A percentile compares a stretch with the other conserved stretches of the same genome.
Evolutionary conservation across 2,113 vertebrate species (phyloP).

Genomic region (Megalops atlanticus): DNA sequence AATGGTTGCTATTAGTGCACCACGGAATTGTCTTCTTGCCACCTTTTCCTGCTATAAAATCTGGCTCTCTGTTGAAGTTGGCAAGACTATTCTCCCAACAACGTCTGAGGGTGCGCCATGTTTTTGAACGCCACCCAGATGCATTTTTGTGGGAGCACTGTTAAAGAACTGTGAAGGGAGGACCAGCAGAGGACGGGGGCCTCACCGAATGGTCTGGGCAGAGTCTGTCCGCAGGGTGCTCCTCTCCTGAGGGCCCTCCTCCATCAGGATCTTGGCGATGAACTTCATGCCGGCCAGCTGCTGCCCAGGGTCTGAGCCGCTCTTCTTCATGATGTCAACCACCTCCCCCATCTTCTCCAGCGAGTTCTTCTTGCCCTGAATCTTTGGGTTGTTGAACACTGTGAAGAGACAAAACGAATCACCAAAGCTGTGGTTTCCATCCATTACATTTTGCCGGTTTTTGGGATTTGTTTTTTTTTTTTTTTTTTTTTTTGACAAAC

Average conservation of each 20-base stretch:
- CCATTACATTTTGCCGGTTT: background rate
- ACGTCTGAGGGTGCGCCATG: too few species aligned
- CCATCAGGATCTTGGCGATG: slow-evolving; percentile 76
- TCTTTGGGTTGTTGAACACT: slow-evolving; percentile 69
- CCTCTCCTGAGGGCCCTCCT: slow-evolving; percentile 68
- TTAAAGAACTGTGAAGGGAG: background rate
- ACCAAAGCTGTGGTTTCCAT: background rate
- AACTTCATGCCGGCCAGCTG: slow-evolving; percentile 75
- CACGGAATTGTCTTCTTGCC: too few species aligned
- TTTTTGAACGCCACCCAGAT: too few species aligned
- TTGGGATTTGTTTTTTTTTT: background rate
- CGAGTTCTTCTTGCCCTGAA: slow-evolving; percentile 65
- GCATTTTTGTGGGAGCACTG: background rate
- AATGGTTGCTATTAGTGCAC: too few species aligned
- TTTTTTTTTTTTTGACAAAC: background rate
- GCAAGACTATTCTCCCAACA: too few species aligned
- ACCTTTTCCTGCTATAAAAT: too few species aligned
- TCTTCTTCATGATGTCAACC: slow-evolving; percentile 76
- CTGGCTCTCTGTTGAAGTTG: too few species aligned
- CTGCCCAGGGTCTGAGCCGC: slow-evolving; percentile 62
- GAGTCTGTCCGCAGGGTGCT: slow-evolving; percentile 64
- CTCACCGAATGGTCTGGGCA: slow-evolving; percentile 66
- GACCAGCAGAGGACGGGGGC: background rate
- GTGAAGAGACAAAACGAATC: slow-evolving; percentile 7
- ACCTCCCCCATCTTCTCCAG: slow-evolving; percentile 73